Conservation (phyloP, 2,888 invertebrate species). For the Leucozona laternaria region DNA sequence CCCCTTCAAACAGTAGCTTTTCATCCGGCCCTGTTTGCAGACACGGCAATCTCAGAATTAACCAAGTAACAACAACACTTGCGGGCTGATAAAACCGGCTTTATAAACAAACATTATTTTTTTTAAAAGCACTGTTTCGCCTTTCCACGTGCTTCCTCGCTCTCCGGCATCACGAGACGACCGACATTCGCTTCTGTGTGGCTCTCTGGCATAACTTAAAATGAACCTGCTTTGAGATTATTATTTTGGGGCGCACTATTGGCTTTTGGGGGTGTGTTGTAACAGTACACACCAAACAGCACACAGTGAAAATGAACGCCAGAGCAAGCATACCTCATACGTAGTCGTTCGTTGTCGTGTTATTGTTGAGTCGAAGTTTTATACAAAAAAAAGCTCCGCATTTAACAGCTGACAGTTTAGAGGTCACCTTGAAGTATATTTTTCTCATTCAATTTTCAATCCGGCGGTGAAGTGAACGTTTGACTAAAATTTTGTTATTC, state of each 20-base stretch:
- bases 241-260: conserved; percentile 46
- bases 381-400: conserved; percentile 54
- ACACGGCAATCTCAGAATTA: conserved; percentile 2
- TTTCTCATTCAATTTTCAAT: conserved; percentile 74
- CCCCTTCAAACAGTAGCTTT: background rate
- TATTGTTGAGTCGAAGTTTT: conserved; percentile 25
- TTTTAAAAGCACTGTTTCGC: conserved; percentile 24
- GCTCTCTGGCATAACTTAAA: conserved; percentile 7
- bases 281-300: conserved; percentile 28
- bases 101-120: conserved; percentile 48
- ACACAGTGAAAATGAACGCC: conserved; percentile 57
- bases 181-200: no score
- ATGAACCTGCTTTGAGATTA: conserved; percentile 29
- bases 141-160: conserved; percentile 60
- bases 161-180: background rate
- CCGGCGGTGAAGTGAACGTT: conserved; percentile 75
- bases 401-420: conserved; percentile 73
- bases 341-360: conserved; percentile 46
- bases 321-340: conserved; percentile 46
- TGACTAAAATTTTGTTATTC: conserved; percentile 34
- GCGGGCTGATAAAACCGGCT: conserved; percentile 50
- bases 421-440: conserved; percentile 74
- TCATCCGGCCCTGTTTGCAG: background rate
- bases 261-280: conserved; percentile 71
- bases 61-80: conserved; percentile 47